phyloP scores from a whole-genome alignment of 2,888 invertebrate species.

The Hypercompe scribonia region DNA sequence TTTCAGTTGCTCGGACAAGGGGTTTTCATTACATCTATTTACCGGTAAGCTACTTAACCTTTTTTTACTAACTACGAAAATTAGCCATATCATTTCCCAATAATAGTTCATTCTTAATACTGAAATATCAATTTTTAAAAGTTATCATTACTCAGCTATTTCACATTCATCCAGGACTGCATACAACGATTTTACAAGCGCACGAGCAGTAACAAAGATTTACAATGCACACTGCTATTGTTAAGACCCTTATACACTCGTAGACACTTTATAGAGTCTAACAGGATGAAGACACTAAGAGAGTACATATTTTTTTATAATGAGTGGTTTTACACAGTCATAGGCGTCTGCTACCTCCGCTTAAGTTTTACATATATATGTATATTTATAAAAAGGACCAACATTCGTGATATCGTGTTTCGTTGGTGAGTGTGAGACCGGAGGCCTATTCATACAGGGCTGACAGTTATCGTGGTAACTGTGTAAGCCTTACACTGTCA shows the following conservation, averaged over 20 bases:
- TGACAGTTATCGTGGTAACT: no score
- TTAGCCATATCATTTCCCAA: no score
- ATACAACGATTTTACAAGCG: slow-evolving; percentile 10
- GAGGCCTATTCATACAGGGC: no score
- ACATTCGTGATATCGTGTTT: no score
- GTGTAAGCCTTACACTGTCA: no score
- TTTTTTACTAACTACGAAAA: no score
- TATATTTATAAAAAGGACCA: no score
- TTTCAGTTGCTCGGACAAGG: neutral
- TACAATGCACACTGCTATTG: slow-evolving; percentile 9
- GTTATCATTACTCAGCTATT: slow-evolving; percentile 1
- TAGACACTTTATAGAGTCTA: neutral
- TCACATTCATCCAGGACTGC: slow-evolving; percentile 11
- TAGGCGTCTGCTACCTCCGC: neutral
- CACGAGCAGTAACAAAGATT: slow-evolving; percentile 18
- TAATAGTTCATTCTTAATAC: neutral
- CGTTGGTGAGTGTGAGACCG: no score
- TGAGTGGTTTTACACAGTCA: neutral
- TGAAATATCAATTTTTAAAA: slow-evolving; percentile 3
- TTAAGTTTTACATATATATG: neutral
- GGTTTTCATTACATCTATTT: neutral
- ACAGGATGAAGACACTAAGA: neutral
- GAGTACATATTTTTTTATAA: neutral
- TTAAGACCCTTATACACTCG: slow-evolving; percentile 5
- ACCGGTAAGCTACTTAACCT: neutral